Conservation (phyloP, 2,888 invertebrate genomes). For the Stenurella melanura region DNA sequence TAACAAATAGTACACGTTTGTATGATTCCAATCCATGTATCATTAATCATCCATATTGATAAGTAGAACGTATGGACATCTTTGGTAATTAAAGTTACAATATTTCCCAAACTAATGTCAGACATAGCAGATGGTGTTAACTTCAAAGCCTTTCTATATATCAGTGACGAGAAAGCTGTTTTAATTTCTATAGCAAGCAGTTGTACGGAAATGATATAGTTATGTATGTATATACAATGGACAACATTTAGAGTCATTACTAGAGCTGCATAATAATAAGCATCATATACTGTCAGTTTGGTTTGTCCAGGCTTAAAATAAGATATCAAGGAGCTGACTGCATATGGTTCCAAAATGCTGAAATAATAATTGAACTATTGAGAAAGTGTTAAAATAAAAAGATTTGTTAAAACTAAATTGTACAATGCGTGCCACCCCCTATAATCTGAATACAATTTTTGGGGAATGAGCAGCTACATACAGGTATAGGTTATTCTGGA, state of each 20-base stretch:
- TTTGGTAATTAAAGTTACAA: slow-evolving; percentile 92
- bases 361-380: slow-evolving; percentile 42
- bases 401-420: not conserved
- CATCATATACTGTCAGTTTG: slow-evolving; percentile 67
- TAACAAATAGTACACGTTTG: slow-evolving; percentile 87
- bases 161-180: slow-evolving; percentile 87
- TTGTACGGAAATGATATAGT: slow-evolving; percentile 80
- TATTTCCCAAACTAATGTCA: slow-evolving; percentile 82
- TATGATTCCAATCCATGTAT: slow-evolving; percentile 92
- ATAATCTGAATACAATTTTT: too few relatives aligned
- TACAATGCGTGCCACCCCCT: too few relatives aligned
- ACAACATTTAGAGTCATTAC: slow-evolving; percentile 83
- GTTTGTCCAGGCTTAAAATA: slow-evolving; percentile 63
- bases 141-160: slow-evolving; percentile 82
- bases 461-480: too few relatives aligned
- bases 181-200: slow-evolving; percentile 89
- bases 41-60: slow-evolving; percentile 90
- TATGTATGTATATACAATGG: slow-evolving; percentile 80
- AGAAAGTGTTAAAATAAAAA: slow-evolving; percentile 3
- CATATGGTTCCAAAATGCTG: slow-evolving; percentile 63
- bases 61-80: slow-evolving; percentile 94
- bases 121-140: slow-evolving; percentile 77
- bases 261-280: slow-evolving; percentile 84
- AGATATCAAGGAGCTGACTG: slow-evolving; percentile 61
- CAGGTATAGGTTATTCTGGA: too few relatives aligned